Evolutionary conservation across 2,888 invertebrate genomes (phyloP).

Genomic region (Nomada flava): DNA sequence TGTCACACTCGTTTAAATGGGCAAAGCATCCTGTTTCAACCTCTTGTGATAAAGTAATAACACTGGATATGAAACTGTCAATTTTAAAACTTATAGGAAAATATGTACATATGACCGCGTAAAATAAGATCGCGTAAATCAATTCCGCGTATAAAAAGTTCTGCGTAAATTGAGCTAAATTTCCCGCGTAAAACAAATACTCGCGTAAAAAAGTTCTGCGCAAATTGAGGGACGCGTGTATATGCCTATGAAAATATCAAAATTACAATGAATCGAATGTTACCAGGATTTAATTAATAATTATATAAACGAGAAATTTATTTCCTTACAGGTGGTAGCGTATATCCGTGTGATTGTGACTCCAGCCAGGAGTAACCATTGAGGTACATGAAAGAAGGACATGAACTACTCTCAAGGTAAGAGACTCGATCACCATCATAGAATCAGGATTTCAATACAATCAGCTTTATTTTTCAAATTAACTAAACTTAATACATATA

Average conservation of each 20-base stretch:
- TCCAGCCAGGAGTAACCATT: constrained; percentile 81
- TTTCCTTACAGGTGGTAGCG: constrained; percentile 73
- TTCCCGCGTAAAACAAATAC: no score
- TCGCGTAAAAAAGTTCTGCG: no score
- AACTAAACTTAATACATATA: constrained; percentile 25
- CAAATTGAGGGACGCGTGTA: no score
- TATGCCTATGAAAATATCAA: background rate
- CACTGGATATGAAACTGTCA: no score
- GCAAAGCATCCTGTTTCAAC: no score
- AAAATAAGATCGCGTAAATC: no score
- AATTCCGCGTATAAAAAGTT: no score
- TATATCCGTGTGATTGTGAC: constrained; percentile 70
- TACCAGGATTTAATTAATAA: background rate
- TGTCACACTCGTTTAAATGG: no score
- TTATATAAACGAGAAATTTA: constrained; percentile 10
- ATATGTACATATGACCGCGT: no score
- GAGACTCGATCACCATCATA: constrained; percentile 18
- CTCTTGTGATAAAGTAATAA: no score
- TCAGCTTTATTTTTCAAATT: constrained; percentile 12
- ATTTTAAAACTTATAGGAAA: no score
- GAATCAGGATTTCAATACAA: constrained; percentile 6
- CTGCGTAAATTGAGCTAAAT: no score
- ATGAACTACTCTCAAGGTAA: constrained; percentile 84
- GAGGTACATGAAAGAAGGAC: constrained; percentile 83
- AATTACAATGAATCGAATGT: background rate